Conservation (phyloP, 2,113 vertebrate genomes). For the Tragelaphus strepsiceros region DNA sequence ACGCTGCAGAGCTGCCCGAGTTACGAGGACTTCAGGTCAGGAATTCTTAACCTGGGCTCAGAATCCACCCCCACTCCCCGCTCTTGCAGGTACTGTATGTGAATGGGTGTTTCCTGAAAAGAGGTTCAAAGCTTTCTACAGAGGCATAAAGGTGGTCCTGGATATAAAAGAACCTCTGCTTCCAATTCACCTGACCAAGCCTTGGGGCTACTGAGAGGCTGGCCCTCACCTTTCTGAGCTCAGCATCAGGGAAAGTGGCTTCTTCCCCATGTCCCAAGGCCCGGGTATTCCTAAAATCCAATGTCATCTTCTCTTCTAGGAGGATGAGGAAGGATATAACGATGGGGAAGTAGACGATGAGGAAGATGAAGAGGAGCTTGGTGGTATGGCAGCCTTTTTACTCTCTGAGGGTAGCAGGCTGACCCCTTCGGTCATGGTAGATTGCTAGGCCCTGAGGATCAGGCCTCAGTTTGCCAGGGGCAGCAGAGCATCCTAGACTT, state of each 20-base stretch:
- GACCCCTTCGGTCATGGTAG: accelerated
- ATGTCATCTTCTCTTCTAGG: slow-evolving; percentile 73
- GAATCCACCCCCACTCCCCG: background rate
- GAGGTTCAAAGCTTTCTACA: background rate
- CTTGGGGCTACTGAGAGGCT: background rate
- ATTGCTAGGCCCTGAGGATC: background rate
- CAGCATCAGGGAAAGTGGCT: background rate
- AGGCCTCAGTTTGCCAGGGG: background rate
- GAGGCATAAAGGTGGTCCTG: background rate
- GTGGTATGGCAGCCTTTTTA: slow-evolving; percentile 72
- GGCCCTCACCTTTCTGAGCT: background rate
- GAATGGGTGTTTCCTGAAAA: background rate
- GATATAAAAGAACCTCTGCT: background rate
- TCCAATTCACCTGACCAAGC: background rate
- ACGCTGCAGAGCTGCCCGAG: background rate
- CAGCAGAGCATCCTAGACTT: background rate
- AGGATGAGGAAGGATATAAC: slow-evolving; percentile 90
- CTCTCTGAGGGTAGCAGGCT: background rate
- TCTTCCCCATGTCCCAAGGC: background rate
- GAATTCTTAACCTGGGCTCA: background rate
- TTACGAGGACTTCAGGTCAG: background rate
- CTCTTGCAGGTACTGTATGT: background rate
- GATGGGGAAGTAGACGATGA: slow-evolving; percentile 88
- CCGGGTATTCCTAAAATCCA: background rate
- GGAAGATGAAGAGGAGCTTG: slow-evolving; percentile 86